Conservation (phyloP, 2,797 vertebrate genomes). For the Peromyscus attwateri region DNA sequence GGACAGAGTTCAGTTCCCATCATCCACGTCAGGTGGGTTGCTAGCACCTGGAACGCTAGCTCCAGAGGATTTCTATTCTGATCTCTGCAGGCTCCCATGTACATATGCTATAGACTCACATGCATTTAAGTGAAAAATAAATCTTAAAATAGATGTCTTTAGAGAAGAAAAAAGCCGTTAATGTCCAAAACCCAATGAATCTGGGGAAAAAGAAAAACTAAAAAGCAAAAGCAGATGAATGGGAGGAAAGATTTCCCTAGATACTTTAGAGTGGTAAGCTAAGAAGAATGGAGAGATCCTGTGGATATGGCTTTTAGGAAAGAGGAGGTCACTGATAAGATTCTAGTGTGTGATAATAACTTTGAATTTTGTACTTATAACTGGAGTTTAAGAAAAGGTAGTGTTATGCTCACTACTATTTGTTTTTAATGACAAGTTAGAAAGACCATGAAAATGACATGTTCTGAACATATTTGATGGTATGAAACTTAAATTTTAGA, state of each 20-base stretch:
- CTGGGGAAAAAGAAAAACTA: background rate
- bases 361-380: background rate
- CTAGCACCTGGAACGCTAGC: no score
- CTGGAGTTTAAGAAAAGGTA: background rate
- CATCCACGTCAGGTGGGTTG: background rate
- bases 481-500: slow-evolving; percentile 41
- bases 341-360: background rate
- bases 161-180: background rate
- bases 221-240: background rate
- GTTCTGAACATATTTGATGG: slow-evolving; percentile 33
- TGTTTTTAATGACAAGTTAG: background rate
- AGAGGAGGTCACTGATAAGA: background rate
- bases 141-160: background rate
- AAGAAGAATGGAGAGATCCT: background rate
- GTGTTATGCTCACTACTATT: slow-evolving; percentile 21
- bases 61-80: background rate
- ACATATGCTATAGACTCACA: background rate
- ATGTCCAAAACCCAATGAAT: background rate
- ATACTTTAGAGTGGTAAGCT: background rate
- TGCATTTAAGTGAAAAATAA: background rate
- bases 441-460: slow-evolving; percentile 12
- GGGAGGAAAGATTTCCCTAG: slow-evolving; percentile 17
- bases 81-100: background rate
- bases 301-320: slow-evolving; percentile 28
- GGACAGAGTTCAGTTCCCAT: background rate